These are phyloP conservation scores for Holothuria scabra DNA, from an alignment of 53 echinoderm and acorn worm species.

Conservation along the genomic window DNA sequence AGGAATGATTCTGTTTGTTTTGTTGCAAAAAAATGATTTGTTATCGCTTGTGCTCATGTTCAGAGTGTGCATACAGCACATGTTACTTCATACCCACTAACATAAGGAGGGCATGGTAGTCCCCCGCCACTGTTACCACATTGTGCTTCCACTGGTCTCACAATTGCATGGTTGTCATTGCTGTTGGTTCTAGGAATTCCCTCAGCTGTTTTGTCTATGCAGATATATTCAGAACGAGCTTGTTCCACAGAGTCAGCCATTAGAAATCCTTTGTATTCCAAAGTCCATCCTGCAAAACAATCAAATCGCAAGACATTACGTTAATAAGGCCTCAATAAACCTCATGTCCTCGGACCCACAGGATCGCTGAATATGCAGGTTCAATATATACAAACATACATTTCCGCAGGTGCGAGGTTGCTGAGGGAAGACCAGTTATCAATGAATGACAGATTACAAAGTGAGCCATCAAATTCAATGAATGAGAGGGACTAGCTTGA, in stretches of 20 bases:
- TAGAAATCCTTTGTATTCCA: conserved; percentile 33
- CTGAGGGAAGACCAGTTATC: no score
- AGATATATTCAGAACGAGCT: conserved; percentile 17
- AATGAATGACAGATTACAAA: no score
- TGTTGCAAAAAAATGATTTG: no score
- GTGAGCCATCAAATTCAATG: no score
- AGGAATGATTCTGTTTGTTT: no score
- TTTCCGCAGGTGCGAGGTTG: no score
- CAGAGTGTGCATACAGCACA: conserved; percentile 26
- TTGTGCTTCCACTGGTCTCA: neutral
- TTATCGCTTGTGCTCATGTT: neutral
- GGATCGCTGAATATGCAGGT: no score
- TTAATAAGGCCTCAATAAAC: no score
- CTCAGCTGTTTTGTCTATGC: conserved; percentile 21
- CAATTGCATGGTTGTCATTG: neutral
- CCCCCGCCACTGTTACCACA: conserved; percentile 3
- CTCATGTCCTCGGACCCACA: no score
- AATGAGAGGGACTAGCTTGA: no score
- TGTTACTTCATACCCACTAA: conserved; percentile 17
- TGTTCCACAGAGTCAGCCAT: conserved; percentile 17
- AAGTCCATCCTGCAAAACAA: conserved; percentile 13
- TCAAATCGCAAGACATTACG: no score
- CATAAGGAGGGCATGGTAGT: conserved; percentile 20
- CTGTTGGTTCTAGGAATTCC: neutral
- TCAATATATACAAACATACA: no score